Base-by-base conservation (phyloP, 2,113 vertebrate species). In the Alexandromys fortis region DNA sequence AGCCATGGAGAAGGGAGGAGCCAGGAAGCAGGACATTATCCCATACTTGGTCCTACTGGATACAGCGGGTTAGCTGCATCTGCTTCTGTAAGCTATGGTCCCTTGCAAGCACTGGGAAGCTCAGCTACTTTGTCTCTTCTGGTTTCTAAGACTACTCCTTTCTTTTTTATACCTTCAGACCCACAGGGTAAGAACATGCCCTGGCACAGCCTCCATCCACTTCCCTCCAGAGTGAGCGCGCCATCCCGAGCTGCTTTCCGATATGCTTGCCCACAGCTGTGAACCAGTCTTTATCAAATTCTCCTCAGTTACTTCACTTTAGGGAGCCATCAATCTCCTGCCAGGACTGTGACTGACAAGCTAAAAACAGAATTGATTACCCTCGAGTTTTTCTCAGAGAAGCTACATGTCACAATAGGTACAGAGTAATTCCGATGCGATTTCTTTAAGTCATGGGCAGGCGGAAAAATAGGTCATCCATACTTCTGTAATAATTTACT, bases 271-370 rank as follows among this genome's bases (percentile, higher is more conserved):
- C 94, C 67, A 16, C 79, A 6, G 45, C 76, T 38, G 24, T 21
- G 45, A 72, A 26, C 49, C 0, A 19, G 42, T 61, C 76, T 82
- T 85, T 63, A 70, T 42, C 61, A 87, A 91, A 75, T 1, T 35
- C 30, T 86, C 91, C 70, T 92, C 26, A 1, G 49, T 73, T 35
- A 30, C 63, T 79, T 93, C 45, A 5, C 68, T 77, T 38, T 73
- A 87, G 73, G 79, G 78, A 83, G 92, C 86, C 95, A 81, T 77
- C 73, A 78, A 55, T 82, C 93, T 92, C 93, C 63, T 82, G 55
- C 87, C 75, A 87, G 12, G 75, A 42, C 21, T 28, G 21, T 24
- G 83, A 95, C 73, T 61, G 93, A 79, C 91, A 67, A 83, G 49
- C 55, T 28, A 79, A 94, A 94, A 86, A 14, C 63, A 49, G 76